Evolutionary conservation across 2,888 invertebrate species (phyloP).

Genomic region (Noctua janthina): DNA sequence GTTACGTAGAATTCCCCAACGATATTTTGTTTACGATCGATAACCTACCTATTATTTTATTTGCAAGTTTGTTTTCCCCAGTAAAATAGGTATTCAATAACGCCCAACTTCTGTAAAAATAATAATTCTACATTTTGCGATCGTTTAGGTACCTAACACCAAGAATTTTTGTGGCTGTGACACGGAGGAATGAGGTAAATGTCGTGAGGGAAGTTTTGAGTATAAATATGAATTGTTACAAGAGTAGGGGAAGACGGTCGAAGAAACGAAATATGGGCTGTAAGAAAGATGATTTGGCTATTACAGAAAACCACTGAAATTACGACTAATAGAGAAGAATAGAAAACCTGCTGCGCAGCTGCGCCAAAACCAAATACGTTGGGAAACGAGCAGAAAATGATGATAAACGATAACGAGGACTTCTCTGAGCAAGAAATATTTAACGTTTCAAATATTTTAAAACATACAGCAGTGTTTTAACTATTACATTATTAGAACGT

Average conservation of each 20-base stretch:
- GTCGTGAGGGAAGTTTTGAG: background rate
- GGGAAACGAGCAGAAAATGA: background rate
- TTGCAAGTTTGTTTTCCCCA: constrained; percentile 10
- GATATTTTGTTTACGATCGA: background rate
- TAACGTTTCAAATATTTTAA: background rate
- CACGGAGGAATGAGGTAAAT: background rate
- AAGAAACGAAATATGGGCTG: background rate
- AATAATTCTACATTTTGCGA: background rate
- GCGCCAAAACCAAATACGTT: background rate
- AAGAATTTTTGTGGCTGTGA: background rate
- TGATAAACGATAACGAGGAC: background rate
- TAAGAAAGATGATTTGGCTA: background rate
- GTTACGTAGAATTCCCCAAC: background rate
- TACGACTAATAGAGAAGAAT: background rate
- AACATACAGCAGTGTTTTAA: background rate
- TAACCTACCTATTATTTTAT: background rate
- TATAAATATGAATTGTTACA: background rate
- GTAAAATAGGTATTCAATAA: background rate
- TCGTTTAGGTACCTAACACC: background rate
- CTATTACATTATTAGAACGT: background rate
- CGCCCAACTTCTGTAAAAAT: background rate
- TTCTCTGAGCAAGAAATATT: background rate
- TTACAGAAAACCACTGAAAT: background rate
- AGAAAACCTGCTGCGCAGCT: background rate
- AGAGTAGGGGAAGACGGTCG: background rate